These are phyloP conservation scores for Pandemis cinnamomeana DNA, from an alignment of 2,888 invertebrate species.

Conservation along the genomic window DNA sequence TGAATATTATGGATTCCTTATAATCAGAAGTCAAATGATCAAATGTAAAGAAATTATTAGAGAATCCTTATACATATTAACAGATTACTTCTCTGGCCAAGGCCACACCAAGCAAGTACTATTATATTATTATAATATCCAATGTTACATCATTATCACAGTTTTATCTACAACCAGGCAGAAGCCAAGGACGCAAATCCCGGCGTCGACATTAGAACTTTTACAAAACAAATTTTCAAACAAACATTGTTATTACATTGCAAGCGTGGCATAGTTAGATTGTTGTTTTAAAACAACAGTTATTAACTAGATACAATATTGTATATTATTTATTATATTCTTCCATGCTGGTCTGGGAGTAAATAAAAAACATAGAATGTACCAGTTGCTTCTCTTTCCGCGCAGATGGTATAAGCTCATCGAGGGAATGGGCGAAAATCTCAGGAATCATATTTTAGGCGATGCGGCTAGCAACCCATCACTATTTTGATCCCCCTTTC, in stretches of 20 bases:
- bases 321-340: not conserved
- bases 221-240: not conserved
- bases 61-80: too few species aligned
- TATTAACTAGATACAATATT: not conserved
- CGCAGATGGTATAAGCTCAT: too few species aligned
- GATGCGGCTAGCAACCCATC: too few species aligned
- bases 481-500: too few species aligned
- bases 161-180: not conserved
- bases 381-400: too few species aligned
- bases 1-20: too few species aligned
- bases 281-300: not conserved
- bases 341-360: too few species aligned
- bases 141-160: not conserved
- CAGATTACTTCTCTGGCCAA: not conserved
- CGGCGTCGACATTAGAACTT: not conserved
- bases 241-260: not conserved
- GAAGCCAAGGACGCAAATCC: not conserved
- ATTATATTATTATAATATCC: constrained; percentile 2
- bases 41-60: too few species aligned
- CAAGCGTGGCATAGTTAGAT: not conserved
- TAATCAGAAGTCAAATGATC: too few species aligned
- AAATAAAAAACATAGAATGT: too few species aligned
- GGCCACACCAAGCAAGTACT: not conserved
- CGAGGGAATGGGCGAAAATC: too few species aligned
- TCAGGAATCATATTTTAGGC: too few species aligned